phyloP scores from a whole-genome alignment of 2,888 invertebrate genomes.

The Hirtodrosophila cameraria region DNA sequence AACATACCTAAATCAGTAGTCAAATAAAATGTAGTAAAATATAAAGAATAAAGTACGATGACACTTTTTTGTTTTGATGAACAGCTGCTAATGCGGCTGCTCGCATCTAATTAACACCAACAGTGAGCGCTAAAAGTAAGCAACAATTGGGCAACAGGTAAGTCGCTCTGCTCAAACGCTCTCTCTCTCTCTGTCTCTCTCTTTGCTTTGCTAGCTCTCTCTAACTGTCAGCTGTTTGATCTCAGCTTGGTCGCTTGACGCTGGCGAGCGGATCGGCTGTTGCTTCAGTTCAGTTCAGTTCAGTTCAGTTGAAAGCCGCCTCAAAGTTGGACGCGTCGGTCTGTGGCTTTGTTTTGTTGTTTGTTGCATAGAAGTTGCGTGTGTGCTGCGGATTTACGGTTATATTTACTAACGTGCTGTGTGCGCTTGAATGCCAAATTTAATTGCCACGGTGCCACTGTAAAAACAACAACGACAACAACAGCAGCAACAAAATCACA shows the following conservation, averaged over 20 bases:
- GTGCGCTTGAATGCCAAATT: slow-evolving; percentile 80
- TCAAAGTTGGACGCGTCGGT: slow-evolving; percentile 52
- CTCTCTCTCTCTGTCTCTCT: slow-evolving; percentile 3
- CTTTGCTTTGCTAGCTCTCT: not conserved
- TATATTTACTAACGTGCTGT: slow-evolving; percentile 54
- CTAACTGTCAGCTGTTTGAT: slow-evolving; percentile 41
- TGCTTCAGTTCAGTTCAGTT: slow-evolving; percentile 43
- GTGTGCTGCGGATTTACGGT: slow-evolving; percentile 59
- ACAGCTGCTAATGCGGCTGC: slow-evolving; percentile 17
- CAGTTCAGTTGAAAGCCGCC: slow-evolving; percentile 57
- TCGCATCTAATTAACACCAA: slow-evolving; percentile 39
- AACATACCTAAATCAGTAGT: slow-evolving; percentile 1
- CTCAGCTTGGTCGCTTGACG: slow-evolving; percentile 2
- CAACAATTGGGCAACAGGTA: slow-evolving; percentile 24
- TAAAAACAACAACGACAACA: slow-evolving; percentile 16
- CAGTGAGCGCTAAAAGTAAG: slow-evolving; percentile 45
- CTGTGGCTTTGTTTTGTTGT: slow-evolving; percentile 10
- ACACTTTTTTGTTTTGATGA: slow-evolving; percentile 14
- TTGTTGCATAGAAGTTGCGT: slow-evolving; percentile 11
- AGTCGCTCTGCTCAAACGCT: not conserved
- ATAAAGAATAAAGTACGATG: not conserved
- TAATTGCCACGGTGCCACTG: slow-evolving; percentile 60
- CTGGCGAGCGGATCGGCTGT: not conserved
- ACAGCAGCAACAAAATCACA: slow-evolving; percentile 11
- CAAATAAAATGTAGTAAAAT: not conserved